These are phyloP conservation scores for Crypturellus undulatus DNA, from an alignment of 2,113 vertebrate species.

Conservation along the genomic window DNA sequence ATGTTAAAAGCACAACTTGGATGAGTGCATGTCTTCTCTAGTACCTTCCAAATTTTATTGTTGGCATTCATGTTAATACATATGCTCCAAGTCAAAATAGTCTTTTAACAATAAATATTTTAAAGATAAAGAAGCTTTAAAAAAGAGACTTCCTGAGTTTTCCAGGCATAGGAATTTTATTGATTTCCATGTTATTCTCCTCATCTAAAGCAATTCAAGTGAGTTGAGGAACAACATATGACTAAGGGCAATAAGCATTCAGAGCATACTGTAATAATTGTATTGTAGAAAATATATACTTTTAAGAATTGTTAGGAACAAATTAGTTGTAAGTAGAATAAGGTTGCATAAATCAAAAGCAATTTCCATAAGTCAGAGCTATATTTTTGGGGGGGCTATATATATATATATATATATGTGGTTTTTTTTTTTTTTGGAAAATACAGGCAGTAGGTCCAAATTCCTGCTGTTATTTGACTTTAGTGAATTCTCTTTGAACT, in stretches of 20 bases:
- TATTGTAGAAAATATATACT: not conserved
- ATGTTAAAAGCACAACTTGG: not conserved
- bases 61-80: not conserved
- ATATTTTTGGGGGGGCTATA: not conserved
- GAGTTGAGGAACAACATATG: not conserved
- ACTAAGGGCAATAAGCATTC: not conserved
- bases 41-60: not conserved
- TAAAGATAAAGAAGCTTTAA: not conserved
- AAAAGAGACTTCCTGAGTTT: not conserved
- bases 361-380: not conserved
- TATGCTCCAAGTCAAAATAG: not conserved
- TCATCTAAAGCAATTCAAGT: not conserved
- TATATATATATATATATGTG: too few relatives aligned
- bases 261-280: not conserved
- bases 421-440: not conserved
- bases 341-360: not conserved
- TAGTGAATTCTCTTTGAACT: not conserved
- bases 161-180: not conserved
- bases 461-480: not conserved
- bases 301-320: not conserved
- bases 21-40: not conserved
- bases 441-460: not conserved
- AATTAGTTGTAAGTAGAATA: not conserved
- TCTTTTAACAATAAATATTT: not conserved
- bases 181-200: not conserved